Percentiles rank a stretch among this genome's conserved stretches.
Conservation (phyloP, 2,888 invertebrate genomes). For the Cheilosia impressa region DNA sequence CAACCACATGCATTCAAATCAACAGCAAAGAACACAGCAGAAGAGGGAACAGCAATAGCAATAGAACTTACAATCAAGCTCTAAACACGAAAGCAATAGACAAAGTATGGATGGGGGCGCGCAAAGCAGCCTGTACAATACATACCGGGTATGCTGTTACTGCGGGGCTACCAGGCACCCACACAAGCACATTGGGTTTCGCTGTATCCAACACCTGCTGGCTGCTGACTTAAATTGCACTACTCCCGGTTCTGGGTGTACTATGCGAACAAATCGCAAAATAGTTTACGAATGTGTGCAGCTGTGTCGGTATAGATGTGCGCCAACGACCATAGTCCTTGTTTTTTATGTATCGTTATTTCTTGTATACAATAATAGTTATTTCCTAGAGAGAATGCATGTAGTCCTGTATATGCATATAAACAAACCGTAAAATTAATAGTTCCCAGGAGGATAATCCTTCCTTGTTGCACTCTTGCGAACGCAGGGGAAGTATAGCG, state of each 20-base stretch:
- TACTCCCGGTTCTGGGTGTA: neutral
- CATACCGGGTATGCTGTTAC: neutral
- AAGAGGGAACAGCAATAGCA: conserved; percentile 30
- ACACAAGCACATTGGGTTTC: conserved; percentile 5
- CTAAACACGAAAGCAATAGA: conserved; percentile 27
- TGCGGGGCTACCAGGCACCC: conserved; percentile 12
- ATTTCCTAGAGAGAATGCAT: conserved; percentile 37
- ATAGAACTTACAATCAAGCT: conserved; percentile 16
- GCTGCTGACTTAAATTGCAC: conserved; percentile 7
- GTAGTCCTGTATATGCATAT: conserved; percentile 9
- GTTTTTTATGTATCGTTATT: conserved; percentile 29
- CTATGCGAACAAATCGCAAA: neutral
- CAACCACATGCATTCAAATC: conserved; percentile 23
- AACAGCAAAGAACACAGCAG: neutral
- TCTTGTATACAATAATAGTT: conserved; percentile 45
- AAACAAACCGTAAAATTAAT: conserved; percentile 33
- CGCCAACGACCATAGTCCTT: neutral
- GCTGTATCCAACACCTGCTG: neutral
- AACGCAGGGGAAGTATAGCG: neutral
- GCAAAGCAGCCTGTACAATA: conserved; percentile 16
- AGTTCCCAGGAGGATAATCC: conserved; percentile 44
- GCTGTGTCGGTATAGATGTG: conserved; percentile 5
- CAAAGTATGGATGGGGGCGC: neutral
- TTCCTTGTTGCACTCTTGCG: conserved; percentile 50
- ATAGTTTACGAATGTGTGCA: conserved; percentile 3